Base-by-base conservation (phyloP, 1,140 invertebrate genomes). In the Bombus confusus region DNA sequence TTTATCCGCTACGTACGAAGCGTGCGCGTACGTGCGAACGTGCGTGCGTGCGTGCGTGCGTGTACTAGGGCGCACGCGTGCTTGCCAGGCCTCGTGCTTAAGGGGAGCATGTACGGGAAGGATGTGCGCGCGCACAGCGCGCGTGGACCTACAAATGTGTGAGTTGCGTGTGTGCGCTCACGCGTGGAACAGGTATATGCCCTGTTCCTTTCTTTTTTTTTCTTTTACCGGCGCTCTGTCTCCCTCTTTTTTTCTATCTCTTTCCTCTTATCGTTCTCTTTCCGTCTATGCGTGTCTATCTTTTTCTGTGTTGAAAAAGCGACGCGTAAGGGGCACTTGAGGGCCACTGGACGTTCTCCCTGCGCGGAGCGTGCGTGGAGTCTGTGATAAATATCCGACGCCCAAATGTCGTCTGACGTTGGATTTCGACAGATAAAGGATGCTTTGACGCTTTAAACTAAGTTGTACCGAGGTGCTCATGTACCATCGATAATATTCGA, bases 151-250 rank as follows among this genome's bases (percentile, higher is more conserved):
- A 74, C 79, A 85, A 84, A 72, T 77, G 66, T 83, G 83, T 85
- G 75, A 76, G 87, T n/a, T 88, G 80, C 87, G 90, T 89, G 83
- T 87, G 91, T 91, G 87, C 74, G 85, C 80, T 79, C 83, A 59
- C 83, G 80, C 84, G 74, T 87, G 83, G 88, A 91, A 92, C 90
- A 91, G 91, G 88, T 91, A 90, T 91, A 86, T 79, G 88, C 90
- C 82, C 84, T 87, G 68, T 82, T 80, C 76, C 69, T 37, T 59
- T 73, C 77, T 78, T 57, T 18, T 80, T 83, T 77, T 71, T 72
- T 64, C 62, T 64, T 85, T 74, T 41, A 77, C 39, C 73, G 62
- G 37, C 71, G 64, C 79, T 86, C 86, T 22, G 41, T 76, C 83
- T 81, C 78, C 59, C 66, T 81, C 68, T 47, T 89, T 88, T 76